phyloP scores from a whole-genome alignment of 2,888 invertebrate species.

The Polyploca ridens region DNA sequence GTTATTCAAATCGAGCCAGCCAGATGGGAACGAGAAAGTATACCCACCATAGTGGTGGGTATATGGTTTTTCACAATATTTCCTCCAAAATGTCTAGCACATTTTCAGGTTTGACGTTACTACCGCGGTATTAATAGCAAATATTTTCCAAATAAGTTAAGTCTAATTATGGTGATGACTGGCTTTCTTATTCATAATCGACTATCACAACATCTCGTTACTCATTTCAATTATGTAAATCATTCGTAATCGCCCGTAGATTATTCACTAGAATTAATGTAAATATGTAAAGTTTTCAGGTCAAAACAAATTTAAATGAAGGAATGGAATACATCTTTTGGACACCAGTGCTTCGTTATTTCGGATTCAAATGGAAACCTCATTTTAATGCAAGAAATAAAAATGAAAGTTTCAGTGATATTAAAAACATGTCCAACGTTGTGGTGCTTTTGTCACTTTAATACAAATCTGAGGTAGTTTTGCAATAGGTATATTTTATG shows the following conservation, averaged over 20 bases:
- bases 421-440: slow-evolving; percentile 20
- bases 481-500: neutral
- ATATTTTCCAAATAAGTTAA: too few relatives aligned
- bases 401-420: slow-evolving; percentile 40
- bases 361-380: slow-evolving; percentile 42
- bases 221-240: neutral
- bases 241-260: slow-evolving; percentile 2
- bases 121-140: too few relatives aligned
- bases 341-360: slow-evolving; percentile 38
- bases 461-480: neutral
- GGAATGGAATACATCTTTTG: slow-evolving; percentile 32
- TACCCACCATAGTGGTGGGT: too few relatives aligned
- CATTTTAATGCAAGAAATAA: slow-evolving; percentile 53
- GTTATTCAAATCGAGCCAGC: too few relatives aligned
- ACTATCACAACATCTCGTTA: neutral
- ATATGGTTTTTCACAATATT: too few relatives aligned
- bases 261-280: slow-evolving; percentile 13
- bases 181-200: neutral
- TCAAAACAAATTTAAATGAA: slow-evolving; percentile 45
- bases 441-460: neutral
- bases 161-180: neutral
- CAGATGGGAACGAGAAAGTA: too few relatives aligned
- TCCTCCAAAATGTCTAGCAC: too few relatives aligned
- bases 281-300: slow-evolving; percentile 31
- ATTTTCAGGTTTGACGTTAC: too few relatives aligned